These are phyloP conservation scores for Sclerodermus sp. DNA, from an alignment of 2,888 invertebrate species.

Conservation along the genomic window DNA sequence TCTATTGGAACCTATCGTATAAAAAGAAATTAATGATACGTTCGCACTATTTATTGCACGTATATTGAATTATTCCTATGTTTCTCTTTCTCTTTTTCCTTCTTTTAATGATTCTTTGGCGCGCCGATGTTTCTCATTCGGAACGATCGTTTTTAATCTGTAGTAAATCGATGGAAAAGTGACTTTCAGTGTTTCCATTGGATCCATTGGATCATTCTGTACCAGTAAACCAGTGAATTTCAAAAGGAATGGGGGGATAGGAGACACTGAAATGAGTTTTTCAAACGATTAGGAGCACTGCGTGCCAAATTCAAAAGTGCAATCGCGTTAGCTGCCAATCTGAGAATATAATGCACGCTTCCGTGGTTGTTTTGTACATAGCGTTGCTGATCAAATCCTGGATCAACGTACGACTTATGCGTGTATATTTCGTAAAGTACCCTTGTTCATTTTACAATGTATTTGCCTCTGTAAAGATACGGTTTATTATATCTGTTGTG, in stretches of 20 bases:
- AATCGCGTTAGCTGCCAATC: conserved; percentile 25
- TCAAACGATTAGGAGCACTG: conserved; percentile 19
- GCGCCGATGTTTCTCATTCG: too few relatives aligned
- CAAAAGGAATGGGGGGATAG: conserved; percentile 10
- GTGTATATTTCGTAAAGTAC: conserved; percentile 44
- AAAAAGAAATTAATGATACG: conserved; percentile 16
- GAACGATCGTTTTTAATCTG: too few relatives aligned
- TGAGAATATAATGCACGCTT: conserved; percentile 23
- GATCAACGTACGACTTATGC: conserved; percentile 43
- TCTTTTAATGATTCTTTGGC: too few relatives aligned
- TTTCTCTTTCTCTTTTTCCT: too few relatives aligned
- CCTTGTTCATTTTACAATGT: conserved; percentile 49
- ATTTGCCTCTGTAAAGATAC: conserved; percentile 52
- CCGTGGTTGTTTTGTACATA: conserved; percentile 45
- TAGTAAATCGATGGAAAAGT: too few relatives aligned
- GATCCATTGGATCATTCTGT: too few relatives aligned
- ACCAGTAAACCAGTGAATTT: background rate
- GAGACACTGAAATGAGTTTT: background rate
- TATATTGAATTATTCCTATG: too few relatives aligned
- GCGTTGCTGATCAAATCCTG: conserved; percentile 40
- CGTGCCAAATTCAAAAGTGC: conserved; percentile 37
- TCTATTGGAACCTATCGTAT: conserved; percentile 6
- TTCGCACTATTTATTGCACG: background rate
- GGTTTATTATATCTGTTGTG: conserved; percentile 53
- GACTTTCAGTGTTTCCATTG: too few relatives aligned